These are phyloP conservation scores for Notiomystis cincta DNA, from an alignment of 2,113 vertebrate genomes.

Conservation along the genomic window DNA sequence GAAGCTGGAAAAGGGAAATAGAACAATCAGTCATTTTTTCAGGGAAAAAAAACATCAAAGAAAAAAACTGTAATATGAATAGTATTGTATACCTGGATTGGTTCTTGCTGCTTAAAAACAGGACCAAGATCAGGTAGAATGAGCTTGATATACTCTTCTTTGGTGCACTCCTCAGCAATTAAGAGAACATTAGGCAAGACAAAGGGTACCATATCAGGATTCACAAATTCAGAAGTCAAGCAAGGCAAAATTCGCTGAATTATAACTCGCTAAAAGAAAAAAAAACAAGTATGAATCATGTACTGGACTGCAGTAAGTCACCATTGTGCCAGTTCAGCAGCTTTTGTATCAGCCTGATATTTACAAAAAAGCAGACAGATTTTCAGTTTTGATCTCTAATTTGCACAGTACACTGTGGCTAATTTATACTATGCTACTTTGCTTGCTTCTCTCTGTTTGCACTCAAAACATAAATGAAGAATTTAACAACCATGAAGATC, in stretches of 20 bases:
- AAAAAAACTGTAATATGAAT: not conserved
- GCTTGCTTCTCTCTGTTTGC: not conserved
- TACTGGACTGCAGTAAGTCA: not conserved
- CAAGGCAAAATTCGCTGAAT: slow-evolving; percentile 91
- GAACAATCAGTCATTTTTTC: not conserved
- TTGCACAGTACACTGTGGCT: not conserved
- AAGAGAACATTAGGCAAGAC: slow-evolving; percentile 95
- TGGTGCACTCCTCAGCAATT: slow-evolving; percentile 96
- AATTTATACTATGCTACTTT: not conserved
- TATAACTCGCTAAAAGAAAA: slow-evolving; percentile 84
- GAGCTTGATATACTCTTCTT: slow-evolving; percentile 91
- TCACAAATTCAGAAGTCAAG: slow-evolving; percentile 93
- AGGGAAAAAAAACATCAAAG: not conserved
- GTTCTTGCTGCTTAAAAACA: slow-evolving; percentile 97
- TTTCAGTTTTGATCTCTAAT: not conserved
- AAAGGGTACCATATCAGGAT: slow-evolving; percentile 98
- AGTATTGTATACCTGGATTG: slow-evolving; percentile 83
- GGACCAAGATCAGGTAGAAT: slow-evolving; percentile 93
- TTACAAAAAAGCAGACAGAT: not conserved
- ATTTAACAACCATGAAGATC: not conserved
- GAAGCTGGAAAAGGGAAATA: not conserved
- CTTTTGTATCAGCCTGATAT: not conserved
- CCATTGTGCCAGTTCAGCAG: not conserved
- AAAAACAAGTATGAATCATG: not conserved
- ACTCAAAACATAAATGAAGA: not conserved